phyloP scores from a whole-genome alignment of 2,888 invertebrate species.

The Rhaphigaster nebulosa region DNA sequence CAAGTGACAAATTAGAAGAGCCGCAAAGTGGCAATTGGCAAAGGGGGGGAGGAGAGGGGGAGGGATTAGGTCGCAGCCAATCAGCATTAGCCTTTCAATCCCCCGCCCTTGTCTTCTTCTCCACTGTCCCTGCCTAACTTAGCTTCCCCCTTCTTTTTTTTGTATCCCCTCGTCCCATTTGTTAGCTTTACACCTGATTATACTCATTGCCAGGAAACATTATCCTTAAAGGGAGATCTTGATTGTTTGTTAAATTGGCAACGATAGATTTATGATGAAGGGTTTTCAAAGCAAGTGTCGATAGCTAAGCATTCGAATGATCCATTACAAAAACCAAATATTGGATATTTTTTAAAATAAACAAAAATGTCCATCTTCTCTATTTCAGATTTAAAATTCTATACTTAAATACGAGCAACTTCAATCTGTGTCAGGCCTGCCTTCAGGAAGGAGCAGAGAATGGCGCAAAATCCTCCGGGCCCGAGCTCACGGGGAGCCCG shows the following conservation, averaged over 20 bases:
- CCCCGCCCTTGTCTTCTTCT: not conserved
- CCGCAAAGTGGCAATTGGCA: constrained; percentile 47
- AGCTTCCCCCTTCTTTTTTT: not conserved
- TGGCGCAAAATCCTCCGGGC: no score
- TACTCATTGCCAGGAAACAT: not conserved
- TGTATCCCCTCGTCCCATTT: not conserved
- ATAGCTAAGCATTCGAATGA: not conserved
- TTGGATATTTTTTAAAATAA: no score
- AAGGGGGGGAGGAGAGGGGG: not conserved
- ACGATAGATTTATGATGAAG: not conserved
- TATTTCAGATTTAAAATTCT: no score
- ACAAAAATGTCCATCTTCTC: no score
- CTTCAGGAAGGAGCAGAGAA: no score
- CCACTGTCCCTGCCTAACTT: not conserved
- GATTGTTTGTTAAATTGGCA: not conserved
- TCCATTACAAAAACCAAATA: no score
- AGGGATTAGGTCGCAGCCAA: constrained; percentile 37
- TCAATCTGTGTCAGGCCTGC: no score
- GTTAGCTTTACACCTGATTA: constrained; percentile 17
- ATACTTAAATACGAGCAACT: no score
- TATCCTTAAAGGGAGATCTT: not conserved
- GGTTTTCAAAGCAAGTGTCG: not conserved
- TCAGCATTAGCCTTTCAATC: constrained; percentile 47
- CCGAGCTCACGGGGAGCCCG: no score
- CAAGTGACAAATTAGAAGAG: constrained; percentile 48